These are phyloP conservation scores for Sisyra terminalis DNA, from an alignment of 2,888 invertebrate genomes.

Conservation along the genomic window DNA sequence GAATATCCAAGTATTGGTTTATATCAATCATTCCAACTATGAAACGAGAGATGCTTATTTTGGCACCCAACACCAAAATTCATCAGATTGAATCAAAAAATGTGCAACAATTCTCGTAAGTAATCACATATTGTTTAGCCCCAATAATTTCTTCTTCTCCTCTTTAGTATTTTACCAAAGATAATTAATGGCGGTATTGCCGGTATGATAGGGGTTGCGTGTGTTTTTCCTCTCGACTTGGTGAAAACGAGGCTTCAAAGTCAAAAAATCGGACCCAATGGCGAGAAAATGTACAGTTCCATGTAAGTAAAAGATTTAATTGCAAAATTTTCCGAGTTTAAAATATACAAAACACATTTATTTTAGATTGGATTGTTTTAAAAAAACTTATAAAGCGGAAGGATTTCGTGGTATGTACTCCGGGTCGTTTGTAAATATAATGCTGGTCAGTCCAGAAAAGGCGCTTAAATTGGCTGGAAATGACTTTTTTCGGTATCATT, in stretches of 20 bases:
- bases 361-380: slow-evolving; percentile 85
- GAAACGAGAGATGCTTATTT: too few species aligned
- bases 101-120: too few species aligned
- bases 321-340: not conserved
- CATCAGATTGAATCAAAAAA: too few species aligned
- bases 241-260: slow-evolving; percentile 97
- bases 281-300: slow-evolving; percentile 78
- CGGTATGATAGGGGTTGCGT: slow-evolving; percentile 92
- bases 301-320: slow-evolving; percentile 50
- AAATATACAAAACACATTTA: slow-evolving; percentile 9
- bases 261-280: slow-evolving; percentile 79
- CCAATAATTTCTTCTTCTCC: too few species aligned
- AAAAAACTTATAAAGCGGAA: slow-evolving; percentile 80
- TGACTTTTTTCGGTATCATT: slow-evolving; percentile 84
- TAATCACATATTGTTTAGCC: too few species aligned
- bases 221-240: slow-evolving; percentile 93
- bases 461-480: slow-evolving; percentile 97
- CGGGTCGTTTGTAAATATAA: slow-evolving; percentile 94
- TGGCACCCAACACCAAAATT: too few species aligned
- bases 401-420: slow-evolving; percentile 98
- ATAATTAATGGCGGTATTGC: slow-evolving; percentile 96
- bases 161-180: slow-evolving; percentile 74
- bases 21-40: too few species aligned
- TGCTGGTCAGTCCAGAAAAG: slow-evolving; percentile 97
- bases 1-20: too few species aligned